Conservation (phyloP, 2,113 vertebrate genomes). For the Symphodus melops region DNA sequence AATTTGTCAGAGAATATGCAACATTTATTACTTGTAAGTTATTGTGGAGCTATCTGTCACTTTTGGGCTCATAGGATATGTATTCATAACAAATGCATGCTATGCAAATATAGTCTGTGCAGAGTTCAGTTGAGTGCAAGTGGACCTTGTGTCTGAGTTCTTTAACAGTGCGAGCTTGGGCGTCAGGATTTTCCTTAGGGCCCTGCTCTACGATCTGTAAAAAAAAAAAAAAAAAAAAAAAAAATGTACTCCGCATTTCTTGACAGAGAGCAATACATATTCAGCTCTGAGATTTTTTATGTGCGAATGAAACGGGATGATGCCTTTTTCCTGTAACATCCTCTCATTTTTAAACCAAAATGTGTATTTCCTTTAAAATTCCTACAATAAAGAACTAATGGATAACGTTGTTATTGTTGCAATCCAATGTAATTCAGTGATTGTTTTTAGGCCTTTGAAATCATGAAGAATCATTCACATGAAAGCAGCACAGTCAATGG, state of each 20-base stretch:
- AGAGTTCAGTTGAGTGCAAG: slow-evolving; percentile 25
- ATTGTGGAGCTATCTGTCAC: slow-evolving; percentile 55
- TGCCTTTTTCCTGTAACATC: slow-evolving; percentile 57
- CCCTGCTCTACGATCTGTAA: slow-evolving; percentile 48
- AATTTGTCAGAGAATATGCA: slow-evolving; percentile 63
- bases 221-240: slow-evolving; percentile 21
- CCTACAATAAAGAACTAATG: slow-evolving; percentile 67
- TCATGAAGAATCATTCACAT: slow-evolving; percentile 27
- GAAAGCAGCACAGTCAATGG: slow-evolving; percentile 25
- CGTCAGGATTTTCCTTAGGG: slow-evolving; percentile 25
- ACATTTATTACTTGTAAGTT: slow-evolving; percentile 53
- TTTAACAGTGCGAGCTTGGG: slow-evolving; percentile 39
- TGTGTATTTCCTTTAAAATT: slow-evolving; percentile 60
- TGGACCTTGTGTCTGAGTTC: slow-evolving; percentile 57
- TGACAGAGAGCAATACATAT: slow-evolving; percentile 56
- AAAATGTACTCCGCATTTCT: slow-evolving; percentile 48
- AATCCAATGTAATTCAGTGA: slow-evolving; percentile 38
- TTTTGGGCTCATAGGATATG: slow-evolving; percentile 46
- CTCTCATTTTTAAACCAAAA: slow-evolving; percentile 53
- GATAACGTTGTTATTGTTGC: slow-evolving; percentile 21
- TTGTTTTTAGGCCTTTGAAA: slow-evolving; percentile 30
- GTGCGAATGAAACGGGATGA: slow-evolving; percentile 60
- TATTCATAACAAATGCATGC: slow-evolving; percentile 66
- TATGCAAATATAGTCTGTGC: slow-evolving; percentile 67
- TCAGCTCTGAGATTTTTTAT: slow-evolving; percentile 43